Base-by-base conservation (phyloP, 2,113 vertebrate genomes). In the Cyanoliseus patagonus region DNA sequence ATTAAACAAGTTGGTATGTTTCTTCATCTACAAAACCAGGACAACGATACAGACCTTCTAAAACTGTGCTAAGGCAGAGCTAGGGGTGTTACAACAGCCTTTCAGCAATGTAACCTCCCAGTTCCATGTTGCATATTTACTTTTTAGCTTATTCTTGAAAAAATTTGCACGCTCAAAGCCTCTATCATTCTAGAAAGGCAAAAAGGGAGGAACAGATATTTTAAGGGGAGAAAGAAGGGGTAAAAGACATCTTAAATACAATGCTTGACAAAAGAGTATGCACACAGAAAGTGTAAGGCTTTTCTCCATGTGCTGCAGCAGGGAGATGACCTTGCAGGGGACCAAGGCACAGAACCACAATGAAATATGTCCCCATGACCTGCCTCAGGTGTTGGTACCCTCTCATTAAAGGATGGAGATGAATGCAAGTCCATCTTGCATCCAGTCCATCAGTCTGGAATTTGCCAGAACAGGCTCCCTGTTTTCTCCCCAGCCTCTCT, bases 281-380 rank as follows among this genome's bases (percentile, higher is more conserved):
- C 7, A n/a, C 39, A 39, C 24, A 76, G 82, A 59, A 81, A 37
- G 35, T 53, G 1, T 72, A 47, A 89, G 35, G 28, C 31, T 79
- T 37, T 82, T 55, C 67, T 69, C 33, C 49, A 13, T 0, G 2
- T 59, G 53, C 31, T 80, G 59, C 64, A 83, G 52, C 52, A 87
- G n/a, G 0, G 0, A 63, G 39, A 11, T 8, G 16, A 78, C 44
- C 67, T 0, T 17, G 27, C 2, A 5, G 9, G 17, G 28, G 16
- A 55, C 10, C 33, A 61, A 67, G 49, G 30, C 41, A 27, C 53
- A 66, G 64, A 95, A 61, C 24, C 33, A 17, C 9, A 62, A 52
- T 18, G 23, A 70, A 78, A 27, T 27, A n/a, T 4, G 17, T 67
- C 41, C 66, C 72, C 3, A 2, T 18, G 64, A 86, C 33, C 76